A percentile compares a stretch with the other conserved stretches of the same genome.
phyloP scores from a whole-genome alignment of 1,140 invertebrate species.

The Apocrypta bakeri region DNA sequence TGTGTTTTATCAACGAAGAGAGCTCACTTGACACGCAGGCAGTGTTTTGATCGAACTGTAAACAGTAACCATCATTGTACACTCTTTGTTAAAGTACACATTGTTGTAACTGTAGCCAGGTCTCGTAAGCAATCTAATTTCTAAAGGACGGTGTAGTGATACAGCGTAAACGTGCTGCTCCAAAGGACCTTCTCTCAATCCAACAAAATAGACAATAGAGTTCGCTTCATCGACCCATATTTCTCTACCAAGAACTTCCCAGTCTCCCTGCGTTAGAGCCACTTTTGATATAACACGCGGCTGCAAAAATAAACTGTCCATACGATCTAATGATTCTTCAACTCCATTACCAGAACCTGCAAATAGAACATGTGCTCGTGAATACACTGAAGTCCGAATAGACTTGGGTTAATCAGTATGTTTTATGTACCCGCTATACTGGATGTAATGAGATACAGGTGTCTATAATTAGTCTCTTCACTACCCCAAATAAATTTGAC shows the following conservation, averaged over 20 bases:
- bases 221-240: conserved; percentile 85
- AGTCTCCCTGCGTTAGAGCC: conserved; percentile 86
- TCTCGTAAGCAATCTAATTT: conserved; percentile 82
- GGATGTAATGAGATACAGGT: conserved; percentile 88
- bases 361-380: conserved; percentile 45
- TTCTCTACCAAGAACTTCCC: conserved; percentile 86
- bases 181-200: conserved; percentile 85
- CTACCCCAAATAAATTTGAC: conserved; percentile 92
- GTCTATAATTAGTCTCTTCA: conserved; percentile 93
- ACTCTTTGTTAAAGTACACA: conserved; percentile 90
- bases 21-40: conserved; percentile 81
- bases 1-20: background rate
- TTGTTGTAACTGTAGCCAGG: conserved; percentile 84
- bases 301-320: conserved; percentile 75
- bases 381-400: background rate
- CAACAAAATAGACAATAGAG: conserved; percentile 88
- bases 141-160: conserved; percentile 79
- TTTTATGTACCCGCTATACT: conserved; percentile 66
- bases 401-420: background rate
- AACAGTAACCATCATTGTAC: conserved; percentile 89
- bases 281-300: conserved; percentile 80
- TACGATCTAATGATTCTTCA: conserved; percentile 73
- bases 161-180: conserved; percentile 90
- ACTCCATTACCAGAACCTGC: conserved; percentile 73
- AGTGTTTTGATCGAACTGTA: conserved; percentile 91